These are phyloP conservation scores for Nomia melanderi DNA, from an alignment of 1,140 invertebrate genomes.

Conservation along the genomic window DNA sequence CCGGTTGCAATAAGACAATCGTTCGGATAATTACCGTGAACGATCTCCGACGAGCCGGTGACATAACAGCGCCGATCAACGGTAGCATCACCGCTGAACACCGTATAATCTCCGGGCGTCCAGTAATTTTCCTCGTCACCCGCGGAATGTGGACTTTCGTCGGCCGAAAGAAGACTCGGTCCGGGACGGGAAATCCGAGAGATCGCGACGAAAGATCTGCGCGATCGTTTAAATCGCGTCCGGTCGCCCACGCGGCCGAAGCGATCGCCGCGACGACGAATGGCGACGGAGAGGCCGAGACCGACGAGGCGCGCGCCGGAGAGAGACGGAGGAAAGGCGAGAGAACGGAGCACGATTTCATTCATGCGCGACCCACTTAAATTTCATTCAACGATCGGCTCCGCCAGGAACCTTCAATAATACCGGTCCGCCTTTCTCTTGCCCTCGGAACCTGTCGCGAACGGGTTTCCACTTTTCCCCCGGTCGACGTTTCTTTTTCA, in stretches of 20 bases:
- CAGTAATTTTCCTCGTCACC: no score
- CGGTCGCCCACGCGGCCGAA: conserved; percentile 23
- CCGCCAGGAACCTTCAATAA: conserved; percentile 33
- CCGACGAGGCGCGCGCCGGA: neutral
- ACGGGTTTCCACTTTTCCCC: conserved; percentile 11
- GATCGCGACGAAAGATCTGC: conserved; percentile 21
- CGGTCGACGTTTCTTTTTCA: neutral
- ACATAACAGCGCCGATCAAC: no score
- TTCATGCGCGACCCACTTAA: conserved; percentile 73
- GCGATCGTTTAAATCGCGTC: conserved; percentile 45
- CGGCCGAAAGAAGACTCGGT: neutral
- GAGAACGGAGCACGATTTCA: conserved; percentile 63
- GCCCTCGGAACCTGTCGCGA: conserved; percentile 36
- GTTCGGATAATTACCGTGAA: no score
- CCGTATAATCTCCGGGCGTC: no score
- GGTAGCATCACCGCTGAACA: no score
- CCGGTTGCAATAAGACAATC: no score
- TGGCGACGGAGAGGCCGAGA: neutral
- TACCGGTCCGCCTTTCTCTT: conserved; percentile 66
- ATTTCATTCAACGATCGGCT: conserved; percentile 71
- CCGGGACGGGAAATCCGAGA: neutral
- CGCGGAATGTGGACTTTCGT: no score
- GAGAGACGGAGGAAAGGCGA: neutral
- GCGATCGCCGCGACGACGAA: conserved; percentile 25
- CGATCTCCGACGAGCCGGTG: no score